Evolutionary conservation across 2,797 vertebrate species (phyloP).

Genomic region (Syngnathus rostellatus): DNA sequence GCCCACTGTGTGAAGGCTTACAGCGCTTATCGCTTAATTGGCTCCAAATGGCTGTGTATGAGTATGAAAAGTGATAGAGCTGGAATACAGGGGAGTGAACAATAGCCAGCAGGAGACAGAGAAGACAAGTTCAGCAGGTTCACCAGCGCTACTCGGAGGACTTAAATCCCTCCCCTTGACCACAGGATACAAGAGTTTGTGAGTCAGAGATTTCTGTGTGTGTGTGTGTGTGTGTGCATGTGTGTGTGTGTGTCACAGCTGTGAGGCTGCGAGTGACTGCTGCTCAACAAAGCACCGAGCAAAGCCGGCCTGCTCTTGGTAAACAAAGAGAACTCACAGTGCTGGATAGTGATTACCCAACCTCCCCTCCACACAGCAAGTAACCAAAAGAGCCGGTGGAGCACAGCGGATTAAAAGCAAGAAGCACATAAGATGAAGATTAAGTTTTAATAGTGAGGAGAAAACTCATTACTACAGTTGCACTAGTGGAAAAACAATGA

Average conservation of each 20-base stretch:
- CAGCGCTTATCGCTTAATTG: constrained; percentile 60
- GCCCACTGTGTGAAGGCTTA: constrained; percentile 36
- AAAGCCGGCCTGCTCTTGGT: constrained; percentile 66
- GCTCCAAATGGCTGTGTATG: constrained; percentile 45
- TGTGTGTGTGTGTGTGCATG: constrained; percentile 35
- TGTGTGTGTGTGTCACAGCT: constrained; percentile 63
- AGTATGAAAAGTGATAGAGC: constrained; percentile 43
- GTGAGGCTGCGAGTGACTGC: constrained; percentile 67
- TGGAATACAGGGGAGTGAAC: constrained; percentile 31
- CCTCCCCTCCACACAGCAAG: constrained; percentile 41
- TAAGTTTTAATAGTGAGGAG: not conserved
- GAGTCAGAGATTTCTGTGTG: constrained; percentile 63
- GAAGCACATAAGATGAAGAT: not conserved
- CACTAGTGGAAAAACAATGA: not conserved
- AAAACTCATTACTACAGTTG: not conserved
- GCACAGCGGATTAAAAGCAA: constrained; percentile 31
- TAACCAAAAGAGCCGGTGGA: constrained; percentile 42
- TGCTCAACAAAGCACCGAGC: constrained; percentile 65
- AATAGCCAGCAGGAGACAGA: constrained; percentile 56
- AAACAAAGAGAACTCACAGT: constrained; percentile 67
- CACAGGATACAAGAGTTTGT: constrained; percentile 70
- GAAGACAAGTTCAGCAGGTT: constrained; percentile 73
- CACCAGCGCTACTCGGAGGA: constrained; percentile 53
- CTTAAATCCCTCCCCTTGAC: constrained; percentile 72
- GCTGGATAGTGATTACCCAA: constrained; percentile 58